phyloP scores from a whole-genome alignment of 1,140 invertebrate species.

The Polypedilum vanderplanki region DNA sequence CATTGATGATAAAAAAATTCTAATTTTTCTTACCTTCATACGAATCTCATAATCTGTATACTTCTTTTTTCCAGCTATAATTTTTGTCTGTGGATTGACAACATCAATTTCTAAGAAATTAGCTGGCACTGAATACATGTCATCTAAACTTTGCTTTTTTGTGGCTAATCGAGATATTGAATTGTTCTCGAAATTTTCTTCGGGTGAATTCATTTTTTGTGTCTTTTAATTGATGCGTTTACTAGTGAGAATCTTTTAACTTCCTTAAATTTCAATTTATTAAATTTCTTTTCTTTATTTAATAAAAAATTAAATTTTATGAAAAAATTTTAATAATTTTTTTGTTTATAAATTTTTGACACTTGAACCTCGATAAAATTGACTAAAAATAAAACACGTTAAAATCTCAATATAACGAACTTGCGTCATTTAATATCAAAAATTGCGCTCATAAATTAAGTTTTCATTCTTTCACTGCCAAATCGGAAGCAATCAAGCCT shows the following conservation, averaged over 20 bases:
- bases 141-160: conserved; percentile 98
- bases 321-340: background rate
- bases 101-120: conserved; percentile 99
- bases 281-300: background rate
- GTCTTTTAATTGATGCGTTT: too few relatives aligned
- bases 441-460: background rate
- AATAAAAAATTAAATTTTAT: background rate
- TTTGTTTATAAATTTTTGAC: background rate
- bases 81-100: conserved; percentile 94
- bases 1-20: too few relatives aligned
- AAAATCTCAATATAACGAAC: background rate
- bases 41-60: conserved; percentile 99
- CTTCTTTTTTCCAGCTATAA: conserved; percentile 91
- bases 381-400: too few relatives aligned
- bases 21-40: conserved; percentile 74
- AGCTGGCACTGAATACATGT: conserved; percentile 97
- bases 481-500: background rate
- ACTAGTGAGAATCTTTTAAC: too few relatives aligned
- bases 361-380: background rate
- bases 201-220: background rate
- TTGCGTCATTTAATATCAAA: background rate
- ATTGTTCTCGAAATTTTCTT: background rate
- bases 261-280: too few relatives aligned
- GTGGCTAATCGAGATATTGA: conserved; percentile 65
- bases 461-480: background rate